Percentiles rank a stretch among this genome's conserved stretches.
These are phyloP conservation scores for Peromyscus attwateri DNA, from an alignment of 2,797 vertebrate genomes.

Conservation along the genomic window DNA sequence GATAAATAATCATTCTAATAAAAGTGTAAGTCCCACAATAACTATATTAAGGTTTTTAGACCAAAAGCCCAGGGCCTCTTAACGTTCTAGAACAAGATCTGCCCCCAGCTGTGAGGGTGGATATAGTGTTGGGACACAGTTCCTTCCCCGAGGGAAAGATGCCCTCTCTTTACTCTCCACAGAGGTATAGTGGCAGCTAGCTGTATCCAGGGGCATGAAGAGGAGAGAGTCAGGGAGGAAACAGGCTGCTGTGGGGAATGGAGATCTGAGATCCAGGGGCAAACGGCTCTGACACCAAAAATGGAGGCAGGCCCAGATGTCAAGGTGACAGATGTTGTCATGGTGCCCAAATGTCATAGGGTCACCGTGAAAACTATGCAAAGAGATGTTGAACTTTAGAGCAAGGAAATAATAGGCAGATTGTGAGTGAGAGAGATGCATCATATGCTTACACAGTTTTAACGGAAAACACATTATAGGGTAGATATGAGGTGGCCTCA, in stretches of 20 bases:
- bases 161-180: no score
- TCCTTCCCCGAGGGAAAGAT: neutral
- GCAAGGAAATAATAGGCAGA: neutral
- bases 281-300: neutral
- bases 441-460: neutral
- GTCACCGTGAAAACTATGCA: neutral
- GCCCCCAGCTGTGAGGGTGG: no score
- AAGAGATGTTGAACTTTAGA: neutral
- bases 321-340: neutral
- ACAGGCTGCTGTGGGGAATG: fast-evolving
- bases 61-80: neutral
- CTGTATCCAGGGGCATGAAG: neutral
- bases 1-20: neutral
- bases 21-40: neutral
- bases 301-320: neutral
- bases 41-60: neutral
- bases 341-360: neutral
- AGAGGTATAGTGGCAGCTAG: neutral
- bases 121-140: fast-evolving
- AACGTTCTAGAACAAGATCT: neutral
- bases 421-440: neutral
- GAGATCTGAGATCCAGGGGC: neutral
- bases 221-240: neutral
- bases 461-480: neutral
- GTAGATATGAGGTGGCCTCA: neutral